phyloP scores from a whole-genome alignment of 2,797 vertebrate genomes.

The Tarsius wallacei region DNA sequence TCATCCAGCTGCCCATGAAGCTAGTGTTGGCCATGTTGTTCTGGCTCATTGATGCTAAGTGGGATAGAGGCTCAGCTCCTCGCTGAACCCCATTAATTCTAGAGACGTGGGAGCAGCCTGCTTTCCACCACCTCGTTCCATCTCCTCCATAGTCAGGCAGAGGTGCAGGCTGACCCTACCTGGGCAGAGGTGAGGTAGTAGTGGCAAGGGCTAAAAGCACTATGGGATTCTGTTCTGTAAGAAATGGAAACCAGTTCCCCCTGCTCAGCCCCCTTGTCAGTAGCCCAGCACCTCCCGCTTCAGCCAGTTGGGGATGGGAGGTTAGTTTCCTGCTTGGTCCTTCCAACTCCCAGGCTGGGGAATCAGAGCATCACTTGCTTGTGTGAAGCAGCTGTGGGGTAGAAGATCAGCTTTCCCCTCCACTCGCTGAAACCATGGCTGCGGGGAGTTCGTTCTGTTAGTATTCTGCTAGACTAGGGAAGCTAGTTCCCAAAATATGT shows the following conservation, averaged over 20 bases:
- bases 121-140: neutral
- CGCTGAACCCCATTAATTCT: neutral
- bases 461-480: neutral
- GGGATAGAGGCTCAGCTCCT: too few species aligned
- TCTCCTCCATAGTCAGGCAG: neutral
- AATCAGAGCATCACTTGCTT: neutral
- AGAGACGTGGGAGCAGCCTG: too few species aligned
- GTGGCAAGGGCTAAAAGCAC: neutral
- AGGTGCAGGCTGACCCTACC: neutral
- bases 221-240: neutral
- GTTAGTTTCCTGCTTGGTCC: neutral
- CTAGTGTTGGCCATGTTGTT: neutral
- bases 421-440: neutral
- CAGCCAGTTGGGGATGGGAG: neutral
- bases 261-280: neutral
- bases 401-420: neutral
- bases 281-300: neutral
- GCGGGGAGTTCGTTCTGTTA: neutral
- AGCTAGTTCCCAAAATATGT: neutral
- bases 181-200: too few species aligned
- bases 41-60: neutral
- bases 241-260: neutral
- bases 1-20: neutral
- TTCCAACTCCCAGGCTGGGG: too few species aligned
- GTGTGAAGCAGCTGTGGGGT: neutral